phyloP scores from a whole-genome alignment of 2,888 invertebrate species.

The Nowickia ferox region DNA sequence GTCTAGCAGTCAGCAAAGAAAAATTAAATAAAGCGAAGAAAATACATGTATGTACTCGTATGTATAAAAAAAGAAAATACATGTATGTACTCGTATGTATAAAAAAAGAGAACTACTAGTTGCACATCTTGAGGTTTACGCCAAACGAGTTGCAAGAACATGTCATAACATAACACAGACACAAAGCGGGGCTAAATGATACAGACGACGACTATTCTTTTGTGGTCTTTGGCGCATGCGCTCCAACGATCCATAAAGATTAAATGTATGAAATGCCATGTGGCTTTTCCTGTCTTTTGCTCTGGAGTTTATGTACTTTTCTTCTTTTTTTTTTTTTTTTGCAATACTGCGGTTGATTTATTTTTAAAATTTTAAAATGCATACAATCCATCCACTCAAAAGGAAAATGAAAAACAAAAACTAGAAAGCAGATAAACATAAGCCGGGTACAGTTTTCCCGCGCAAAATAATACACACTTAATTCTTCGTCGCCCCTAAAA shows the following conservation, averaged over 20 bases:
- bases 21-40: no score
- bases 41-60: no score
- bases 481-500: constrained; percentile 21
- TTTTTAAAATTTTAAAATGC: constrained; percentile 60
- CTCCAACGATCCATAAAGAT: constrained; percentile 72
- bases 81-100: no score
- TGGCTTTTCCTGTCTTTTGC: constrained; percentile 64
- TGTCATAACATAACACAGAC: constrained; percentile 62
- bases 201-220: constrained; percentile 66
- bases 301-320: not conserved
- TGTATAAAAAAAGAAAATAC: no score
- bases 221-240: constrained; percentile 72
- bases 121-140: constrained; percentile 44
- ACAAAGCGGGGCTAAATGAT: constrained; percentile 50
- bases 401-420: constrained; percentile 29
- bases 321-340: constrained; percentile 4
- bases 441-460: constrained; percentile 72
- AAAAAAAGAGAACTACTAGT: constrained; percentile 34
- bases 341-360: constrained; percentile 69
- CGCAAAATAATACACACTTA: constrained; percentile 61
- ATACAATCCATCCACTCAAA: constrained; percentile 30
- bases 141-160: constrained; percentile 61
- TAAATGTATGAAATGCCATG: constrained; percentile 71
- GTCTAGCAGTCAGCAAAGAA: constrained; percentile 41
- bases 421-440: not conserved